A percentile compares a stretch with the other conserved stretches of the same genome.
Conservation (phyloP, 2,888 invertebrate species). For the Oeneis ivallda region DNA sequence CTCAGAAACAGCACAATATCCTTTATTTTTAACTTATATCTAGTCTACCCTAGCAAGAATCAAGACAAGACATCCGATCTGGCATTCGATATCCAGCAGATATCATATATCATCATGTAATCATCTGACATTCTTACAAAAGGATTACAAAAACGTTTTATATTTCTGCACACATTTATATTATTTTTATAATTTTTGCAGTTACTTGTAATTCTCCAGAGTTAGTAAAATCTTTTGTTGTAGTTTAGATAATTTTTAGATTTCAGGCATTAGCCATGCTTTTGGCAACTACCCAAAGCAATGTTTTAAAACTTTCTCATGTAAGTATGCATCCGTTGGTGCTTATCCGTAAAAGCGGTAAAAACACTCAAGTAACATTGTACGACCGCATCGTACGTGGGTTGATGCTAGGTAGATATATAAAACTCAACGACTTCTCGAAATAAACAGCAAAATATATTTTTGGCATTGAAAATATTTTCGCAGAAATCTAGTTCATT, state of each 20-base stretch:
- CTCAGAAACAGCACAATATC: too few relatives aligned
- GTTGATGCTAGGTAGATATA: constrained; percentile 12
- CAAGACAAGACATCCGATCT: too few relatives aligned
- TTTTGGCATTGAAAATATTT: background rate
- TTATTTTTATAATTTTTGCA: too few relatives aligned
- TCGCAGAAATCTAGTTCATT: background rate
- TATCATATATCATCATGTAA: too few relatives aligned
- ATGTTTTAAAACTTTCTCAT: constrained; percentile 2
- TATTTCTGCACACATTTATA: too few relatives aligned
- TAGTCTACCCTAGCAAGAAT: too few relatives aligned
- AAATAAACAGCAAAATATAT: constrained; percentile 2
- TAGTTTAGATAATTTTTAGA: constrained; percentile 12
- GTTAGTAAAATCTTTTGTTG: background rate
- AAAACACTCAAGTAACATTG: constrained; percentile 16
- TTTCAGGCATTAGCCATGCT: background rate
- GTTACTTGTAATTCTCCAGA: background rate
- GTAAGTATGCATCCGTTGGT: constrained; percentile 4
- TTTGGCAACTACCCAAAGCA: background rate
- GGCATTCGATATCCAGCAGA: too few relatives aligned
- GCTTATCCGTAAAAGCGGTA: constrained; percentile 9
- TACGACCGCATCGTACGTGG: constrained; percentile 4
- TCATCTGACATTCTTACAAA: too few relatives aligned
- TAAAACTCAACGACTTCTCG: constrained; percentile 9
- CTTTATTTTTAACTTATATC: too few relatives aligned
- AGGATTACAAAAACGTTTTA: too few relatives aligned